These are phyloP conservation scores for Zaprionus taronus DNA, from an alignment of 1,140 invertebrate genomes.

Conservation along the genomic window DNA sequence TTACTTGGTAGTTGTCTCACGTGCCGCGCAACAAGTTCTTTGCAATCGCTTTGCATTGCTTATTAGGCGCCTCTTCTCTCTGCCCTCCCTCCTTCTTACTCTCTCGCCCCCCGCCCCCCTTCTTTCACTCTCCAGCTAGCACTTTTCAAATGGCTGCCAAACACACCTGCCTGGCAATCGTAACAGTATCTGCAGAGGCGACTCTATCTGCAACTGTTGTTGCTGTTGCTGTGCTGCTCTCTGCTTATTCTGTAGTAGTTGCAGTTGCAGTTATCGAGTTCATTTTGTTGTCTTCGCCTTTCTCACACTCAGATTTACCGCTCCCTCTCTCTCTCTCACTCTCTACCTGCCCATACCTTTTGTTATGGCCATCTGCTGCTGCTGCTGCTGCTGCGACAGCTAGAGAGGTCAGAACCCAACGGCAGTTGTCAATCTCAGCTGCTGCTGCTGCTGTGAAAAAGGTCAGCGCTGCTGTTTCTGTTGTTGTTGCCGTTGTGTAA, in stretches of 20 bases:
- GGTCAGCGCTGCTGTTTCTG: constrained; percentile 22
- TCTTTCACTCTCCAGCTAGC: not conserved
- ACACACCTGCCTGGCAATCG: constrained; percentile 16
- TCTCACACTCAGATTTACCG: constrained; percentile 5
- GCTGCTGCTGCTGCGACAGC: not conserved
- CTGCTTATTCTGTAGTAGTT: not conserved
- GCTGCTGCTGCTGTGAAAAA: constrained; percentile 34
- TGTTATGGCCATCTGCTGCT: constrained; percentile 26
- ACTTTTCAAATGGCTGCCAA: constrained; percentile 1
- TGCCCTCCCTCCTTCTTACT: not conserved
- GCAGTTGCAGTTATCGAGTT: constrained; percentile 18
- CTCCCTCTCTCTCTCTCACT: not conserved
- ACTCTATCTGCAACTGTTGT: not conserved
- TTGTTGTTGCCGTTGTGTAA: constrained; percentile 25
- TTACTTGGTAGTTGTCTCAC: constrained; percentile 47
- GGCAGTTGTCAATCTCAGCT: constrained; percentile 26
- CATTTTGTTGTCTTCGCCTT: constrained; percentile 7
- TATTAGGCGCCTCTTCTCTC: constrained; percentile 19
- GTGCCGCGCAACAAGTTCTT: constrained; percentile 49
- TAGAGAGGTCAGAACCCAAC: constrained; percentile 2
- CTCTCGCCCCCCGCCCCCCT: not conserved
- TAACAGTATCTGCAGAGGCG: constrained; percentile 1
- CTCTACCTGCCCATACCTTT: constrained; percentile 1
- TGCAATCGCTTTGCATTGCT: constrained; percentile 25
- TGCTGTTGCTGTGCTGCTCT: too few relatives aligned